Evolutionary conservation across 2,797 vertebrate genomes (phyloP), one percentile per base, ranked within the genome.

Genomic region (Enteromius trimaculatus): DNA sequence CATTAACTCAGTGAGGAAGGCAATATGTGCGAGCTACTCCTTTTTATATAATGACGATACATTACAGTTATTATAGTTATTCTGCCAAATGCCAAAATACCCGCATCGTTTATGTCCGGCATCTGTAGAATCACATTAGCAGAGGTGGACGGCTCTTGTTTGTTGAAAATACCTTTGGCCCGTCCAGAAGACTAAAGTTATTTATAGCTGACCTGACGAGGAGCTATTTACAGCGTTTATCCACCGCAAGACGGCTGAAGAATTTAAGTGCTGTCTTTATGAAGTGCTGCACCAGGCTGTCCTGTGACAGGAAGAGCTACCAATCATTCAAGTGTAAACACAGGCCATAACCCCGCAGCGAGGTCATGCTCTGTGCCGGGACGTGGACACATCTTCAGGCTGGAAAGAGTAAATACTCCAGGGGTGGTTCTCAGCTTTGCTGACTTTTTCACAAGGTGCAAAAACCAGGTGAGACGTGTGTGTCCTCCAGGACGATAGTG

Each of bases 321-420:
- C 92, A 94, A 92, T 95, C 93, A 94, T 93, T 87, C 90, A 85
- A 91, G 91, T 90, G 92, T 94, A 94, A 94, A 94, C 92, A 93
- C 88, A 92, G 85, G 90, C 84, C 81, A 85, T 91, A 90, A 92
- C 89, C 93, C 88, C 87, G 85, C 88, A 84, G 88, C 87, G 81
- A 90, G 88, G 88, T 90, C 86, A 64, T 51, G 87, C 89, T 91
- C 86, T 72, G 14, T 64, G 60, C 60, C 14, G 1, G 4, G 26
- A 17, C 14, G 6, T 64, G 53, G 86, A 88, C 84, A 83, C 84
- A 82, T 88, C 84, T 90, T 87, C 77, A 83, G 80, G 85, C 70
- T 39, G 80, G 80, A 58, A 89, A 89, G 86, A 86, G 83, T 91
- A 90, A 92, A 92, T 91, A 89, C 58, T 82, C 86, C 86, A 87